These are phyloP conservation scores for Meloidogyne hapla DNA, from an alignment of 1,140 invertebrate genomes.

Conservation along the genomic window DNA sequence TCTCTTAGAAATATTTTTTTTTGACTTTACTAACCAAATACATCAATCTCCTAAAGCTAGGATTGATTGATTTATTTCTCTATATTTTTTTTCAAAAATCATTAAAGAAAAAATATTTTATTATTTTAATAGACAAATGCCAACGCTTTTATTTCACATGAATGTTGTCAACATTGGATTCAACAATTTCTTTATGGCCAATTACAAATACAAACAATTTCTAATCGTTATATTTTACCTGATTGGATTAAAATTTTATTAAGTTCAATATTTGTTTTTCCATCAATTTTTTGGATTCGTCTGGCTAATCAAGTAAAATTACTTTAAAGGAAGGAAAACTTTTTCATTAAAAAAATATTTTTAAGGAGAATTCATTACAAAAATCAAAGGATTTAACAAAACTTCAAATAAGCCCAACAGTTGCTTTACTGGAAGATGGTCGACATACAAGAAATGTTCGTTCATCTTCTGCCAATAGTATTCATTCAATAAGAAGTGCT, in stretches of 20 bases:
- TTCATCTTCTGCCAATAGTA: conserved; percentile 29
- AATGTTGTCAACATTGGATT: conserved; percentile 59
- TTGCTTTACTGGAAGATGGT: conserved; percentile 33
- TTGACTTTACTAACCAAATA: no score
- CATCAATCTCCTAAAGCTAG: no score
- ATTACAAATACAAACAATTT: conserved; percentile 38
- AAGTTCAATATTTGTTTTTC: conserved; percentile 43
- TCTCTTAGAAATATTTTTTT: no score
- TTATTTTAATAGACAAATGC: conserved; percentile 40
- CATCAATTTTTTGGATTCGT: conserved; percentile 30
- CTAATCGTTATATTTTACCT: conserved; percentile 34
- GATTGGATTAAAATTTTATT: conserved; percentile 55
- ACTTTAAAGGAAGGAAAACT: background rate
- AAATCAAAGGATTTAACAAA: background rate
- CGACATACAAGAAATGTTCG: conserved; percentile 24
- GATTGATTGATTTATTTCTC: no score
- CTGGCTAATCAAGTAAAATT: background rate
- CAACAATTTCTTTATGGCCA: conserved; percentile 55
- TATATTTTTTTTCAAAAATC: no score
- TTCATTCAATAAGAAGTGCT: conserved; percentile 27
- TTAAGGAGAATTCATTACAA: background rate
- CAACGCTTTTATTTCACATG: conserved; percentile 50
- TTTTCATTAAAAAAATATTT: background rate
- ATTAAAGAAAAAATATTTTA: background rate
- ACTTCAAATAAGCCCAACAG: conserved; percentile 27